Conservation (phyloP, 2,797 vertebrate species). For the Sebastes paucispinis region DNA sequence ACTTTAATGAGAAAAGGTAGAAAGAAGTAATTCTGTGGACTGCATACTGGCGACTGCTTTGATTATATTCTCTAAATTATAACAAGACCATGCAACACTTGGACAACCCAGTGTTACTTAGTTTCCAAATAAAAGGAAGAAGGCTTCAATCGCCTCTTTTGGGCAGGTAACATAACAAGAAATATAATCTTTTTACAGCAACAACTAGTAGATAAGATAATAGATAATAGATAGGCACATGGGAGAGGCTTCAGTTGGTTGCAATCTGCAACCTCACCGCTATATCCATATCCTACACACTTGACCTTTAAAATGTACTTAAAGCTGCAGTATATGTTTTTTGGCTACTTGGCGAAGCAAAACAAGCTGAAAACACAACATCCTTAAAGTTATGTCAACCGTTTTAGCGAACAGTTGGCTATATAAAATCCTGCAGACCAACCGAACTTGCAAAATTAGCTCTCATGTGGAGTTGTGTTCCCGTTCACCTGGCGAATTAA, state of each 20-base stretch:
- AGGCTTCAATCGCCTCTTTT: background rate
- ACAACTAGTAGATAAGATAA: too few relatives aligned
- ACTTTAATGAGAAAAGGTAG: background rate
- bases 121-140: background rate
- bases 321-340: background rate
- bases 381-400: background rate
- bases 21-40: background rate
- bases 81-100: background rate
- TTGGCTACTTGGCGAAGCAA: background rate
- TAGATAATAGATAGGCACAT: too few relatives aligned
- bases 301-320: background rate
- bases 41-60: background rate
- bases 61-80: background rate
- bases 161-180: background rate
- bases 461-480: too few relatives aligned
- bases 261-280: too few relatives aligned
- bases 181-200: background rate
- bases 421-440: background rate
- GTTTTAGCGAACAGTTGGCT: background rate
- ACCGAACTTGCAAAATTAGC: too few relatives aligned
- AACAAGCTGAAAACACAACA: background rate
- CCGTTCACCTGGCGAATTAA: too few relatives aligned
- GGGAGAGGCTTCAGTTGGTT: too few relatives aligned
- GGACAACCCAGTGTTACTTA: background rate
- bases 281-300: too few relatives aligned